These are phyloP conservation scores for Melanotus villosus DNA, from an alignment of 2,888 invertebrate species.

Conservation along the genomic window DNA sequence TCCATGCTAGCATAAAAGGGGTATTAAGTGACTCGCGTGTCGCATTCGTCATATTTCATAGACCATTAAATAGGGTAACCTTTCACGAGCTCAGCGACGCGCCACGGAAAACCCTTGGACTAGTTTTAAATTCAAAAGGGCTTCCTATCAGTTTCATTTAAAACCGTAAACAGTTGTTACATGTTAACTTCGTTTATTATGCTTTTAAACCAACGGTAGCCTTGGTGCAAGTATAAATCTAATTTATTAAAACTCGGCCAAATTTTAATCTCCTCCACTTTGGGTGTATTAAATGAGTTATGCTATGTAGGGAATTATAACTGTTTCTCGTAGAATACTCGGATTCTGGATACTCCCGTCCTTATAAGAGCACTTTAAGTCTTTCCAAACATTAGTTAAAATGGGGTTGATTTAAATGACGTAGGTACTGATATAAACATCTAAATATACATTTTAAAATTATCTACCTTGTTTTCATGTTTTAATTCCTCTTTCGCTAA, in stretches of 20 bases:
- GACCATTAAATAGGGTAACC: conserved; percentile 44
- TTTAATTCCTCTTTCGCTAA: no score
- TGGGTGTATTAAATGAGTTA: conserved; percentile 8
- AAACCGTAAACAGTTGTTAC: conserved; percentile 25
- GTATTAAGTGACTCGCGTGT: conserved; percentile 40
- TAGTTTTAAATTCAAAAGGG: conserved; percentile 15
- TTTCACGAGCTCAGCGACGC: conserved; percentile 38
- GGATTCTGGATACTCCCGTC: conserved; percentile 1
- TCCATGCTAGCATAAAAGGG: conserved; percentile 22
- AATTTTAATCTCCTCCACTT: conserved; percentile 18
- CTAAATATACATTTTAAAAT: no score
- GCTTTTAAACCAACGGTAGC: neutral
- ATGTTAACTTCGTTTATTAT: conserved; percentile 30
- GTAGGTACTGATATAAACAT: no score
- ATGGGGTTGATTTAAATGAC: neutral
- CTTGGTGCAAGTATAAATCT: neutral
- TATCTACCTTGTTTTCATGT: no score
- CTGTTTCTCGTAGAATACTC: neutral
- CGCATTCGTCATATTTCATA: conserved; percentile 44
- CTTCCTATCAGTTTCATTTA: conserved; percentile 22
- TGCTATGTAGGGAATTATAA: neutral
- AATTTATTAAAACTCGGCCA: conserved; percentile 6
- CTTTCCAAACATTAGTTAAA: neutral
- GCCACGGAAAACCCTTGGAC: conserved; percentile 14
- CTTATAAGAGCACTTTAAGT: neutral